These are phyloP conservation scores for Climacteris rufus DNA, from an alignment of 2,113 vertebrate species.

Conservation along the genomic window DNA sequence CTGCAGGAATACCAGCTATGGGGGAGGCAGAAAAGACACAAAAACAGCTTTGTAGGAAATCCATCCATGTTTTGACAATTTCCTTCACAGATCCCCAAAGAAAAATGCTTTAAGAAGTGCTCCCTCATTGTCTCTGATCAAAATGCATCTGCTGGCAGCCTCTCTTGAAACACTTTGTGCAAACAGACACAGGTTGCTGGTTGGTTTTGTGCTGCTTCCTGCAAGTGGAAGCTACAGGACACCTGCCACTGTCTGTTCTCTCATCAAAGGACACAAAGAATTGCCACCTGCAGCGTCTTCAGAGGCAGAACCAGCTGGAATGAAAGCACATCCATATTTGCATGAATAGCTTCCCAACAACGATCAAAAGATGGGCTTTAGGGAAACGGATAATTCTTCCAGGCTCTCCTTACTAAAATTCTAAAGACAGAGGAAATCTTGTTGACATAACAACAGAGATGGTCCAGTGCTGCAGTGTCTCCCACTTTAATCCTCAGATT, in stretches of 20 bases:
- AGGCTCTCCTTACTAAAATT: background rate
- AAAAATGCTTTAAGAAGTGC: background rate
- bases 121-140: background rate
- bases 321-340: background rate
- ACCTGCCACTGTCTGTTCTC: background rate
- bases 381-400: background rate
- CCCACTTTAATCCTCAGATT: background rate
- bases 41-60: background rate
- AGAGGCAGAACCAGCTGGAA: background rate
- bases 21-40: background rate
- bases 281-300: rapidly evolving
- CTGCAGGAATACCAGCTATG: background rate
- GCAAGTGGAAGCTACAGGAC: background rate
- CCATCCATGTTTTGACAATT: background rate
- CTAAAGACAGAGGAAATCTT: background rate
- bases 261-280: background rate
- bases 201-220: background rate
- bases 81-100: background rate
- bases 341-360: background rate
- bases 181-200: background rate
- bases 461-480: background rate
- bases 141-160: background rate
- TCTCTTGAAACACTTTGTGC: background rate
- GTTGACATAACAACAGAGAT: background rate
- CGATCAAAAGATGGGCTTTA: background rate